Conservation (phyloP, 2,113 vertebrate genomes). For the Riparia riparia region DNA sequence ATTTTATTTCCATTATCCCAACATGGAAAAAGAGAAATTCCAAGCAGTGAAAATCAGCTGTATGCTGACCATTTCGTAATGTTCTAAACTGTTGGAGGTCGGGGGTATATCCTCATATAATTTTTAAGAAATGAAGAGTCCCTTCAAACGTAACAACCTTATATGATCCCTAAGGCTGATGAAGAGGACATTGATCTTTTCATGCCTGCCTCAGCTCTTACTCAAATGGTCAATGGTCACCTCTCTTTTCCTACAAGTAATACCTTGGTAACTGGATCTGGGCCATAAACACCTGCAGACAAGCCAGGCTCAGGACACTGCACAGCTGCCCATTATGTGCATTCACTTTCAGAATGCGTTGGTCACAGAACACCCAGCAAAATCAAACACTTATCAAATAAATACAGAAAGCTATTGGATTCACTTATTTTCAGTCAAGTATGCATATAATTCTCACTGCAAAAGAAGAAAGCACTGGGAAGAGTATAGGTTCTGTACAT, state of each 20-base stretch:
- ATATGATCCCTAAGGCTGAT: background rate
- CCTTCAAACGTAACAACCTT: background rate
- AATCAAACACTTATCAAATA: background rate
- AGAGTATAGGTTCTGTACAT: background rate
- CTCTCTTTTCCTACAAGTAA: background rate
- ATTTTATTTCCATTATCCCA: background rate
- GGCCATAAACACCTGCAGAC: background rate
- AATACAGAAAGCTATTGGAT: background rate
- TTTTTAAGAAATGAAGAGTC: background rate
- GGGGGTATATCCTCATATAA: background rate
- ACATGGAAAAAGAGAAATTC: background rate
- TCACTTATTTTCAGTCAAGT: background rate
- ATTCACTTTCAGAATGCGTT: background rate
- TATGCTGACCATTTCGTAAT: background rate
- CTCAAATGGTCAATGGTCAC: background rate
- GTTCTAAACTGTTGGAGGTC: background rate
- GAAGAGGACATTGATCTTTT: background rate
- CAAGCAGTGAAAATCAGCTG: background rate
- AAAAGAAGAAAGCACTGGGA: background rate
- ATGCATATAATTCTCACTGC: background rate
- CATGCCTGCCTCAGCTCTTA: background rate
- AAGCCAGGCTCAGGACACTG: conserved; percentile 3
- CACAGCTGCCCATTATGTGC: background rate
- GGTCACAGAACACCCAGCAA: background rate
- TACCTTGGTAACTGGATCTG: background rate